Percentiles rank a stretch among this genome's conserved stretches.
Conservation (phyloP, 2,888 invertebrate species). For the Neocrepidodera transversa region DNA sequence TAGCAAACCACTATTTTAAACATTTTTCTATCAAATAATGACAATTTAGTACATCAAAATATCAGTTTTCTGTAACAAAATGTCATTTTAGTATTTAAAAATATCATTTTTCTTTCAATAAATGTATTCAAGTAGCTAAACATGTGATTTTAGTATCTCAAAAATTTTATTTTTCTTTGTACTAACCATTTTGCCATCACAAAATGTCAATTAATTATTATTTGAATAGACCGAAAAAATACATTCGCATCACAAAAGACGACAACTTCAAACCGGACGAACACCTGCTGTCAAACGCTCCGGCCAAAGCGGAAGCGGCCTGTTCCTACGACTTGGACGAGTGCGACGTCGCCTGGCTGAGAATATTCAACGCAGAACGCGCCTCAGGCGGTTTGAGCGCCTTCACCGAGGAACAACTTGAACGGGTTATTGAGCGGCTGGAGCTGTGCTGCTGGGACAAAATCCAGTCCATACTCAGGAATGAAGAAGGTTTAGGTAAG, state of each 20-base stretch:
- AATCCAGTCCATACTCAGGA: slow-evolving; percentile 88
- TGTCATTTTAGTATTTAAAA: no score
- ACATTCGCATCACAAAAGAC: slow-evolving; percentile 89
- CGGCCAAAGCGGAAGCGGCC: slow-evolving; percentile 87
- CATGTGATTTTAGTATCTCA: no score
- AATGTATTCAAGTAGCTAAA: no score
- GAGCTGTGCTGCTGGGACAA: slow-evolving; percentile 94
- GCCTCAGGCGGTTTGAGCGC: slow-evolving; percentile 75
- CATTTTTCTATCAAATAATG: no score
- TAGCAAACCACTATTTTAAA: no score
- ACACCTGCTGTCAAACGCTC: slow-evolving; percentile 86
- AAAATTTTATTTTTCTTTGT: no score
- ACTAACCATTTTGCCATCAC: no score
- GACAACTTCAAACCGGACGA: slow-evolving; percentile 83
- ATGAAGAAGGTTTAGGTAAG: slow-evolving; percentile 82
- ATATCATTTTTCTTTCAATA: no score
- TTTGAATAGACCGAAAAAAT: slow-evolving; percentile 92
- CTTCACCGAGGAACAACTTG: slow-evolving; percentile 86
- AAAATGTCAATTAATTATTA: no score
- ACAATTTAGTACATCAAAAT: no score
- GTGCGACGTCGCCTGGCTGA: slow-evolving; percentile 89
- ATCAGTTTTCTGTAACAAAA: no score
- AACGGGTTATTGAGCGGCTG: slow-evolving; percentile 89
- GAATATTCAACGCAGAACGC: slow-evolving; percentile 86
- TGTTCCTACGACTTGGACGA: slow-evolving; percentile 97